These are phyloP conservation scores for Apodemia duryi DNA, from an alignment of 2,888 invertebrate species.

Conservation along the genomic window DNA sequence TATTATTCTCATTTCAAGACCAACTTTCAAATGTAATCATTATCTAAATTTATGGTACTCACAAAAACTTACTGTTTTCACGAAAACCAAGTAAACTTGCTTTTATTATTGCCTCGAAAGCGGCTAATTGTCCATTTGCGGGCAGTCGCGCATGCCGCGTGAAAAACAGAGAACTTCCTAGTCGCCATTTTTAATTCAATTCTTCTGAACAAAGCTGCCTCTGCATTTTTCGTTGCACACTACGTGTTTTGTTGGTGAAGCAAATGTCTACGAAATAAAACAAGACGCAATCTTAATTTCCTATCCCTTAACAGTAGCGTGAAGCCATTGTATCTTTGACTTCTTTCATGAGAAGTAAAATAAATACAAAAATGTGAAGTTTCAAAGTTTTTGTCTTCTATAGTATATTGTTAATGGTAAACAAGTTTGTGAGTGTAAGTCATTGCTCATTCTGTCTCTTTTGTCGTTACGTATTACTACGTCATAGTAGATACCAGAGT, in stretches of 20 bases:
- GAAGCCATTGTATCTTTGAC: background rate
- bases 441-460: too few species aligned
- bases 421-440: too few species aligned
- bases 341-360: background rate
- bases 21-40: too few species aligned
- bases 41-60: background rate
- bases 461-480: too few species aligned
- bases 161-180: slow-evolving; percentile 62
- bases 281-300: slow-evolving; percentile 59
- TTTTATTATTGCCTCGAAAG: slow-evolving; percentile 39
- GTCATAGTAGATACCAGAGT: too few species aligned
- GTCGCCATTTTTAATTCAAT: slow-evolving; percentile 74
- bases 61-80: slow-evolving; percentile 42
- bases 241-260: slow-evolving; percentile 51
- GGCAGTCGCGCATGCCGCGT: slow-evolving; percentile 59
- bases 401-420: too few species aligned
- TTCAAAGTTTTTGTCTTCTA: too few species aligned
- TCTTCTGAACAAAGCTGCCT: slow-evolving; percentile 64
- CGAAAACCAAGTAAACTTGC: slow-evolving; percentile 40
- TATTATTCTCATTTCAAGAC: too few species aligned
- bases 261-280: slow-evolving; percentile 59
- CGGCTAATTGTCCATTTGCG: slow-evolving; percentile 74
- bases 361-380: too few species aligned
- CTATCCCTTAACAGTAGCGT: slow-evolving; percentile 36
- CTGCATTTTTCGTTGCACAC: slow-evolving; percentile 49